phyloP scores from a whole-genome alignment of 2,797 vertebrate genomes.

The Hoplostethus atlanticus region DNA sequence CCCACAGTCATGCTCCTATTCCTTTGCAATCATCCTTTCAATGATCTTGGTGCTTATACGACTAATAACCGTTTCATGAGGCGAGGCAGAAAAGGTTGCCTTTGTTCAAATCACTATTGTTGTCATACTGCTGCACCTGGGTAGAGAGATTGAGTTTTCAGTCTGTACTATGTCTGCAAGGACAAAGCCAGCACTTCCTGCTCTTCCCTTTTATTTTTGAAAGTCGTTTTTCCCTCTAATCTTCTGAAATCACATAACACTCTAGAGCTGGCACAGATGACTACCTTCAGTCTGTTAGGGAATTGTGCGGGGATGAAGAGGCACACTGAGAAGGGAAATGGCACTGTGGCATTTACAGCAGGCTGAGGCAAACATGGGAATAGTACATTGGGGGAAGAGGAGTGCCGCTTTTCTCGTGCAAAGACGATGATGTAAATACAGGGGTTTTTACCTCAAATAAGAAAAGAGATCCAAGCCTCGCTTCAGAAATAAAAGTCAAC shows the following conservation, averaged over 20 bases:
- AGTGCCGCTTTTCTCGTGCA: constrained; percentile 8
- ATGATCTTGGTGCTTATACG: constrained; percentile 59
- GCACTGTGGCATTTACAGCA: constrained; percentile 27
- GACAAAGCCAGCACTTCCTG: constrained; percentile 76
- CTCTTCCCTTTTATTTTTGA: constrained; percentile 72
- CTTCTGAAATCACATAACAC: constrained; percentile 58
- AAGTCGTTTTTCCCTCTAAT: constrained; percentile 66
- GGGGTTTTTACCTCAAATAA: constrained; percentile 28
- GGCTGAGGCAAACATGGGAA: constrained; percentile 20
- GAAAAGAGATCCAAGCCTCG: constrained; percentile 17
- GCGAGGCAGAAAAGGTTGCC: constrained; percentile 69
- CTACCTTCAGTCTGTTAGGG: constrained; percentile 42
- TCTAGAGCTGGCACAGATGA: constrained; percentile 53
- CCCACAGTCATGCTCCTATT: constrained; percentile 40
- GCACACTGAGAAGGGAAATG: neutral
- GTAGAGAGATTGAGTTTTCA: constrained; percentile 78
- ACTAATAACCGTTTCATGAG: constrained; percentile 65
- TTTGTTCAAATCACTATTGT: constrained; percentile 79
- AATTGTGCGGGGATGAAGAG: constrained; percentile 59
- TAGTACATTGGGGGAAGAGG: constrained; percentile 3
- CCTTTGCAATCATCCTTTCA: constrained; percentile 64
- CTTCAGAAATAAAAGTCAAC: neutral
- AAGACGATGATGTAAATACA: neutral
- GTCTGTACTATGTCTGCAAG: constrained; percentile 75
- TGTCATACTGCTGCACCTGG: constrained; percentile 77